phyloP scores from a whole-genome alignment of 1,140 invertebrate genomes.

The Magallana angulata region DNA sequence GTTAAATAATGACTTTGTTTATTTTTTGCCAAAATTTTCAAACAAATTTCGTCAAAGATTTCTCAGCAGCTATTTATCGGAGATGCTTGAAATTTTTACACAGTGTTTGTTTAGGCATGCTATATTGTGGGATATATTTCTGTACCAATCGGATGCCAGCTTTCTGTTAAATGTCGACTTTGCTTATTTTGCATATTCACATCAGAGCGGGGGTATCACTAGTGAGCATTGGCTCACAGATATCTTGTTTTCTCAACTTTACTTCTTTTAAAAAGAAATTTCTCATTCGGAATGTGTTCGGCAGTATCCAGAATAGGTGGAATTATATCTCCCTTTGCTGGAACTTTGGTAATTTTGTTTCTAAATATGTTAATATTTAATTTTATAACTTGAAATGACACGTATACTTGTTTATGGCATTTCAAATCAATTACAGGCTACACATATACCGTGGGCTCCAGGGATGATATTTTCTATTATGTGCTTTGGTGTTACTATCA shows the following conservation, averaged over 20 bases:
- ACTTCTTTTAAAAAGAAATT: slow-evolving; percentile 38
- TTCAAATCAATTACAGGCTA: background rate
- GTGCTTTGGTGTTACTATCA: background rate
- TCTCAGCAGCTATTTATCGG: too few species aligned
- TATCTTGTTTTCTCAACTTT: background rate
- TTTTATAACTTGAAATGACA: background rate
- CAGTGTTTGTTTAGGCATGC: too few species aligned
- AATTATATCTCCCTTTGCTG: slow-evolving; percentile 46
- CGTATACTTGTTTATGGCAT: background rate
- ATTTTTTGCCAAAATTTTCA: too few species aligned
- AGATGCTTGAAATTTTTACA: too few species aligned
- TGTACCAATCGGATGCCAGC: too few species aligned
- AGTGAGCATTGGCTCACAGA: too few species aligned
- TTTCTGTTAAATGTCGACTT: too few species aligned
- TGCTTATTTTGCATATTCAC: too few species aligned
- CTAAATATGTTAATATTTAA: background rate
- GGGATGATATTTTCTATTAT: background rate
- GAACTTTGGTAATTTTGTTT: slow-evolving; percentile 16
- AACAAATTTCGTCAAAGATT: too few species aligned
- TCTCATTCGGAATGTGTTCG: slow-evolving; percentile 42
- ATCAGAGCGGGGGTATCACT: too few species aligned
- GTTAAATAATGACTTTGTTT: too few species aligned
- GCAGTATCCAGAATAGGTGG: slow-evolving; percentile 41
- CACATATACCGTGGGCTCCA: background rate
- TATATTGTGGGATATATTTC: too few species aligned